A percentile compares a stretch with the other conserved stretches of the same genome.
These are phyloP conservation scores for Australoheros scitulus DNA, from an alignment of 2,113 vertebrate genomes.

Conservation along the genomic window DNA sequence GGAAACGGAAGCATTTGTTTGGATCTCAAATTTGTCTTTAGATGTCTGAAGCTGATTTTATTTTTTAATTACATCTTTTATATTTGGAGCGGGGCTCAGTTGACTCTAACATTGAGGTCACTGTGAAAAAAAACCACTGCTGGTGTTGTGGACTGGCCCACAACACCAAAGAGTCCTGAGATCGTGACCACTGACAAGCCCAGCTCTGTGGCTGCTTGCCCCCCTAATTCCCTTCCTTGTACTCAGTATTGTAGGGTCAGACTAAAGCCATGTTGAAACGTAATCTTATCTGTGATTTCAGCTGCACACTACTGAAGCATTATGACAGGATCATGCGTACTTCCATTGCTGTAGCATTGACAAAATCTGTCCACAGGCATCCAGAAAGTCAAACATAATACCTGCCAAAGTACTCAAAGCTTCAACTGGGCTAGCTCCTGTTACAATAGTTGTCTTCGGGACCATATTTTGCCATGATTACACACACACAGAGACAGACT, in stretches of 20 bases:
- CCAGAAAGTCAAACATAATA: background rate
- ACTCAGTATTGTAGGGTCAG: background rate
- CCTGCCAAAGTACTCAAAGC: background rate
- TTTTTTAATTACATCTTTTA: slow-evolving; percentile 30
- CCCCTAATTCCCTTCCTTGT: background rate
- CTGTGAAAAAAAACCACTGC: background rate
- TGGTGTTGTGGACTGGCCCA: background rate
- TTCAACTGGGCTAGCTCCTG: background rate
- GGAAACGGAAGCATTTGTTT: slow-evolving; percentile 20
- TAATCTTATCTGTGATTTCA: background rate
- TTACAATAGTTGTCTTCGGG: background rate
- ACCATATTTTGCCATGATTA: background rate
- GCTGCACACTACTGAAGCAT: background rate
- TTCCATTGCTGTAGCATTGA: background rate
- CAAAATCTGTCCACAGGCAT: background rate
- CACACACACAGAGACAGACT: background rate
- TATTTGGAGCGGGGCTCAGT: background rate
- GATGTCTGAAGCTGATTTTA: slow-evolving; percentile 30
- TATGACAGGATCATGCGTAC: background rate
- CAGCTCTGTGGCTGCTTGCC: background rate
- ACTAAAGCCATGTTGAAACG: background rate
- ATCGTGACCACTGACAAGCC: rapidly evolving
- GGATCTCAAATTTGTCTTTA: slow-evolving; percentile 14
- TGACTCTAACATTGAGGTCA: background rate
- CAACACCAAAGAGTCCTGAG: background rate